phyloP scores from a whole-genome alignment of 30 jellyfish, hydroid and myxozoan genomes.

The Hydractinia echinata region DNA sequence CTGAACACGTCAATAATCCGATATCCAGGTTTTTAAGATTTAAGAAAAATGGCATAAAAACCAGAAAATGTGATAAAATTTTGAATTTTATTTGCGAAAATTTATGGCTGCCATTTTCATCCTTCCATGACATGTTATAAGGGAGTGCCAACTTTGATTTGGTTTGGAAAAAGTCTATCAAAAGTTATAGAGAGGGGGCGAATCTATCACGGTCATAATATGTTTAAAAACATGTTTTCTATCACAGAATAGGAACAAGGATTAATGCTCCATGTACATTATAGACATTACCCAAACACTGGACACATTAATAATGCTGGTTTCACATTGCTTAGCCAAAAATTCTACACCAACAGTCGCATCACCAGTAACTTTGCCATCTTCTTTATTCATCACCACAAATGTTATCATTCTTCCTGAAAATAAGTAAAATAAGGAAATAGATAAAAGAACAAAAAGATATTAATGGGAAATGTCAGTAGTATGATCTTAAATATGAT shows the following conservation, averaged over 20 bases:
- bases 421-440: neutral
- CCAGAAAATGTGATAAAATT: too few species aligned
- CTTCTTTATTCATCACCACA: conserved; percentile 70
- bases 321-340: conserved; percentile 87
- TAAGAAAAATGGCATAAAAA: too few species aligned
- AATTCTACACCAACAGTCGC: conserved; percentile 85
- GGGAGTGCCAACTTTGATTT: neutral
- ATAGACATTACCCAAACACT: conserved; percentile 73
- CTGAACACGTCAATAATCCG: too few species aligned
- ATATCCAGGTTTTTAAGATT: too few species aligned
- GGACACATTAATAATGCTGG: conserved; percentile 59
- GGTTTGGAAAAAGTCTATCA: neutral
- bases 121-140: neutral
- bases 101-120: too few species aligned
- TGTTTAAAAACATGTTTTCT: neutral
- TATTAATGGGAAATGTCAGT: too few species aligned
- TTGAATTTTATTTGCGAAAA: too few species aligned
- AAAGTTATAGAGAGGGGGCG: neutral
- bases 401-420: conserved; percentile 69
- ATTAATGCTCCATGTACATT: neutral
- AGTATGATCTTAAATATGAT: too few species aligned
- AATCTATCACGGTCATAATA: neutral
- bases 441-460: too few species aligned
- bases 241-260: neutral
- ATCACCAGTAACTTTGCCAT: conserved; percentile 66